Evolutionary conservation across 2,888 invertebrate genomes (phyloP).

Genomic region (Tiliacea citrago): DNA sequence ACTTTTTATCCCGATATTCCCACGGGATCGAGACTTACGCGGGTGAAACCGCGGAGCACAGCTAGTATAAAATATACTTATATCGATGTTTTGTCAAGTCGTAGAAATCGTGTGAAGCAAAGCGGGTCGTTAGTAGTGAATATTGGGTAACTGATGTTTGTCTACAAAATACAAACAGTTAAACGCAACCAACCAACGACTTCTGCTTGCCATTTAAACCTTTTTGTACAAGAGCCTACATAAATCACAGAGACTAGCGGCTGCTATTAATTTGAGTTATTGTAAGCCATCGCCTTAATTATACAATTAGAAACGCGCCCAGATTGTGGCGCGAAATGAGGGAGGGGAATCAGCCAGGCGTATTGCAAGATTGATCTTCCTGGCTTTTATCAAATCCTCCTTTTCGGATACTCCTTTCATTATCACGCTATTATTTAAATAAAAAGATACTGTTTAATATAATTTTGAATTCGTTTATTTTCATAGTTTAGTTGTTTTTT

Average conservation of each 20-base stretch:
- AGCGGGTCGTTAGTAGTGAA: neutral
- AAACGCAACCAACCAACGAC: neutral
- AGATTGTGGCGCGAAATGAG: conserved; percentile 31
- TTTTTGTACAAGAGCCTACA: conserved; percentile 24
- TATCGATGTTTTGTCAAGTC: neutral
- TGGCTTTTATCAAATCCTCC: conserved; percentile 32
- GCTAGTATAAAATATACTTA: neutral
- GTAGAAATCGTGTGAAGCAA: neutral
- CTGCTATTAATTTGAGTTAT: conserved; percentile 50
- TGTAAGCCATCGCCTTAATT: conserved; percentile 46
- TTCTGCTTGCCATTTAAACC: conserved; percentile 9
- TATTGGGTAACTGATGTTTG: neutral
- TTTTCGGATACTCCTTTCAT: conserved; percentile 48
- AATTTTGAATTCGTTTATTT: conserved; percentile 4
- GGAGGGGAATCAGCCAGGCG: conserved; percentile 15
- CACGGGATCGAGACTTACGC: no score
- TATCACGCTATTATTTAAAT: conserved; percentile 35
- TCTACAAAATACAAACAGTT: neutral
- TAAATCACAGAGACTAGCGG: conserved; percentile 23
- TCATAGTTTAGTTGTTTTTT: no score
- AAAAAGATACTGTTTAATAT: conserved; percentile 4
- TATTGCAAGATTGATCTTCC: conserved; percentile 42
- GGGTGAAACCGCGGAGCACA: no score
- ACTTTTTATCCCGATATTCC: no score
- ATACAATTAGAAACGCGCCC: conserved; percentile 45